Evolutionary conservation across 2,113 vertebrate species (phyloP), one percentile per base, ranked within the genome.

Genomic region (Trogon melanurus): DNA sequence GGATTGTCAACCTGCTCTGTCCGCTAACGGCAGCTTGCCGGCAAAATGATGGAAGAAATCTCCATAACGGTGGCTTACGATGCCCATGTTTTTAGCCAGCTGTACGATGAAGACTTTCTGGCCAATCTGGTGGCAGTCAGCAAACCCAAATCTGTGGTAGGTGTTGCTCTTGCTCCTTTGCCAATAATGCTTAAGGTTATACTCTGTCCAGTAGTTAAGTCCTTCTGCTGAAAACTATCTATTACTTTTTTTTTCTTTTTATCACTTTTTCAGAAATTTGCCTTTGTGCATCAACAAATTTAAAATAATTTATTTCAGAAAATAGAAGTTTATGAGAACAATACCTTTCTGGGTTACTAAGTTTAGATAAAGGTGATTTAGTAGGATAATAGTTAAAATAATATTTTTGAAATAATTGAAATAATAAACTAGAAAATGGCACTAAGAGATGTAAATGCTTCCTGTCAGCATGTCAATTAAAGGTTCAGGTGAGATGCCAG

Each of bases 41-140:
- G 87, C 98, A 99, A 96, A 96, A 99, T 99, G 99, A 99, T 99
- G 99, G 98, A 99, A 98, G 99, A 99, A 97, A 94, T 99, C 97
- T 99, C 99, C 80, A 99, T 99, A 88, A 98, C 97, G 96, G 99
- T 99, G 97, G 99, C 99, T 29, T 99, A 99, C 27, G 97, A 99
- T 41, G 99, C 99, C 86, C 99, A 99, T 25, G 98, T 99, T 34
- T 99, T 99, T 66, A 99, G 98, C 93, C 99, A 99, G 95, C 98
- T 99, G 67, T 97, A 92, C 0, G 99, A 99, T 16, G 99, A 99
- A 95, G 99, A 99, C 91, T 95, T 99, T 57, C 98, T 99, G 96
- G 98, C 98, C 91, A 98, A 96, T 34, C 97, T 99, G 98, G 99
- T 99, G 82, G 99, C 99, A 74, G 97, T 97, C 97, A 99, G 99